Evolutionary conservation across 2,888 invertebrate species (phyloP).

Genomic region (Lycophotia porphyrea): DNA sequence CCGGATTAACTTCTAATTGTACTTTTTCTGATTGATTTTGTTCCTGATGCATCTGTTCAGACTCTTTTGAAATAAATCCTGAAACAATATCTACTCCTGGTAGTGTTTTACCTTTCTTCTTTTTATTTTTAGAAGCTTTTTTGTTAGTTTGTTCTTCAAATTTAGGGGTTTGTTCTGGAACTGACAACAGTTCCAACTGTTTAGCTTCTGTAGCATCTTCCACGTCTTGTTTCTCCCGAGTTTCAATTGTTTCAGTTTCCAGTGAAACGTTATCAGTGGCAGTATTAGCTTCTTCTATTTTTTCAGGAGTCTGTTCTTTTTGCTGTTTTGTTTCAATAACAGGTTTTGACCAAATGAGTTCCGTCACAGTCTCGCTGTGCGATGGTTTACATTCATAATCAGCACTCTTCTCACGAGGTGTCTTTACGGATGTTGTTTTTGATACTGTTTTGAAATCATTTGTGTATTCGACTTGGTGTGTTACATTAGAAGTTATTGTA

Average conservation of each 20-base stretch:
- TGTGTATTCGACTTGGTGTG: constrained; percentile 5
- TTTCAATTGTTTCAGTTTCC: not conserved
- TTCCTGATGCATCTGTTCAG: constrained; percentile 13
- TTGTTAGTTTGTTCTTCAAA: constrained; percentile 25
- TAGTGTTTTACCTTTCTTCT: constrained; percentile 46
- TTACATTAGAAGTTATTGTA: constrained; percentile 13
- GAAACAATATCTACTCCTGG: constrained; percentile 34
- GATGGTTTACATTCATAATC: constrained; percentile 7
- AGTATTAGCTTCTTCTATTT: not conserved
- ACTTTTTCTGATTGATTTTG: constrained; percentile 7
- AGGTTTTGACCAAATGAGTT: not conserved
- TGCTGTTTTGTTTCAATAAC: constrained; percentile 9
- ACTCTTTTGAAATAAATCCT: constrained; percentile 39
- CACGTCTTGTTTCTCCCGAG: constrained; percentile 1
- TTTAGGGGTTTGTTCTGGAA: constrained; percentile 4
- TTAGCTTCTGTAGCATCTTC: constrained; percentile 5
- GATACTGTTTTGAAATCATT: constrained; percentile 21
- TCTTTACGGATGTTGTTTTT: constrained; percentile 9
- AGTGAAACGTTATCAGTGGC: not conserved
- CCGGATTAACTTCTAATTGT: not conserved
- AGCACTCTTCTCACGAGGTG: not conserved
- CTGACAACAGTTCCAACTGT: constrained; percentile 18
- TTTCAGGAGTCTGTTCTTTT: not conserved
- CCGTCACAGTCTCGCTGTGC: not conserved
- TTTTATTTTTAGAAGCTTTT: constrained; percentile 59